Base-by-base conservation (phyloP, 2,113 vertebrate species). In the Orycteropus afer region DNA sequence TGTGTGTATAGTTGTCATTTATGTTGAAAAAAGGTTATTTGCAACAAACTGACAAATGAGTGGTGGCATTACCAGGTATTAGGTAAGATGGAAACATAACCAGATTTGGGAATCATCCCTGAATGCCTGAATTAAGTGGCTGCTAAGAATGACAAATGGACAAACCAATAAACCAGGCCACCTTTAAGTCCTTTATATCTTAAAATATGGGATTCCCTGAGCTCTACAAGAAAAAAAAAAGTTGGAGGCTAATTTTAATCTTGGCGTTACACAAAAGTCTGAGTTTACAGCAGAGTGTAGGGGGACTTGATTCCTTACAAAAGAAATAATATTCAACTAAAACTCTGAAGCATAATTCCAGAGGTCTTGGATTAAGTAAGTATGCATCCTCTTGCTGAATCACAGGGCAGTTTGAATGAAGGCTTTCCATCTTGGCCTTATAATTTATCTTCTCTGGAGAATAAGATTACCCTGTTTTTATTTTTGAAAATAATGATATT, bases 371-470 rank as follows among this genome's bases (percentile, higher is more conserved):
- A n/a, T n/a, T n/a, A n/a, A 42, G 11, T 76, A 63, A 51, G 8
- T 57, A 40, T 77, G 65, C 80, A 77, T 88, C 81, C 53, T 96
- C 2, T 93, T 65, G 55, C 53, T 82, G 67, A 81, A 63, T 90
- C 61, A 77, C 25, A 32, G 49, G 49, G 32, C 45, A 83, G 4
- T 83, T 86, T 93, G 45, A 32, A 80, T 86, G 11, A 95, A 40
- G 53, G 27, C 77, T 85, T 95, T 96, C 45, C 7, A 76, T 78
- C 49, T n/a, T 93, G 63, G 40, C 5, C 87, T 82, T 88, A 29
- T 89, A 77, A 83, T 91, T 79, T 89, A 80, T 86, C 73, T 85
- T 57, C 40, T 57, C 53, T 84, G 53, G 40, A 87, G 95, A 89
- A 49, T 37, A 53, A 79, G 37, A 81, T 77, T 65, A 25, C 42